Evolutionary conservation across 1,140 invertebrate species (phyloP).

Genomic region (Drepana arcuata): DNA sequence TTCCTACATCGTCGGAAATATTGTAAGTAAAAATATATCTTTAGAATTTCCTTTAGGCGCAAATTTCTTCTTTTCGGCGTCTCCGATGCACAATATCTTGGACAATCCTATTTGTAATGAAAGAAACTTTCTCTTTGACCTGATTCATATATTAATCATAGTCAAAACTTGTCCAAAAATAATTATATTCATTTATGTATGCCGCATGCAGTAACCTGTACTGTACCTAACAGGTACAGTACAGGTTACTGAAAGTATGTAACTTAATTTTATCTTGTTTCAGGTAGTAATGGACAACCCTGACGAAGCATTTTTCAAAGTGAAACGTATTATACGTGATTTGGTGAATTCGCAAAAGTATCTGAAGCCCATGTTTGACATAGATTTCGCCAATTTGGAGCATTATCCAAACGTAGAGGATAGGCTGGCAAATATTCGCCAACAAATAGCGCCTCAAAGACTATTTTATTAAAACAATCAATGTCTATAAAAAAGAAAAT

Average conservation of each 20-base stretch:
- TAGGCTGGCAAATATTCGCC: conserved; percentile 28
- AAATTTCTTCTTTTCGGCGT: too few relatives aligned
- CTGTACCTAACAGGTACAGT: too few relatives aligned
- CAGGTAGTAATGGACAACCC: conserved; percentile 49
- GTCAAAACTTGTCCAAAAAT: too few relatives aligned
- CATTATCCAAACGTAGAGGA: conserved; percentile 31
- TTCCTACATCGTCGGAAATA: too few relatives aligned
- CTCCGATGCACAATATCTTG: too few relatives aligned
- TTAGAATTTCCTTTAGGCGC: too few relatives aligned
- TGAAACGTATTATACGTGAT: conserved; percentile 37
- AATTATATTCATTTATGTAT: too few relatives aligned
- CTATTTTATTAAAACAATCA: conserved; percentile 34
- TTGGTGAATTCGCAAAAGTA: conserved; percentile 41
- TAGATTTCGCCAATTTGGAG: conserved; percentile 38
- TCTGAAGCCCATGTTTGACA: conserved; percentile 47
- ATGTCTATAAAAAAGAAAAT: conserved; percentile 27
- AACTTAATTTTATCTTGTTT: too few relatives aligned
- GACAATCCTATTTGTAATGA: neutral
- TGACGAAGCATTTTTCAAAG: conserved; percentile 36
- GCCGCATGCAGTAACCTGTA: too few relatives aligned
- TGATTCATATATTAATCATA: neutral
- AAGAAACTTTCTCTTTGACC: neutral
- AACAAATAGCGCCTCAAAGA: conserved; percentile 44
- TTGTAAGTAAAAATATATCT: too few relatives aligned
- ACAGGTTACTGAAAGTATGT: too few relatives aligned